Percentiles rank a stretch among this genome's conserved stretches.
Evolutionary conservation across 2,113 vertebrate species (phyloP).

Genomic region (Mesocricetus auratus): DNA sequence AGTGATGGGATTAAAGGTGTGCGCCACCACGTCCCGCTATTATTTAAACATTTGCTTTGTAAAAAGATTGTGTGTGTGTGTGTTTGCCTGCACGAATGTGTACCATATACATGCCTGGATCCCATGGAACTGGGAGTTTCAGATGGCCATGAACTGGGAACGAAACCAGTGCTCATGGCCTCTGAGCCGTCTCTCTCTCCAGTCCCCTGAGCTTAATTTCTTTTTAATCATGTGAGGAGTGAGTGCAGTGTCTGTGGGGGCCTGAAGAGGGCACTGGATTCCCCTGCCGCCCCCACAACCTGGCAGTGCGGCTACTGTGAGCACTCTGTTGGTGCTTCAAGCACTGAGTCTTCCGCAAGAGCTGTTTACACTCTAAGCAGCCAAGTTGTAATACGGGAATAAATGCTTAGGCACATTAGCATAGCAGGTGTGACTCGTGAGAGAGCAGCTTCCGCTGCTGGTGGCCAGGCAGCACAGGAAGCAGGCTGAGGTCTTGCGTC

Average conservation of each 20-base stretch:
- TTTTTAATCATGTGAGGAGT: background rate
- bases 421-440: background rate
- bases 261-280: background rate
- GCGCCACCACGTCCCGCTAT: fast-evolving
- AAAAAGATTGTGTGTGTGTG: background rate
- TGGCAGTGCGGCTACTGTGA: background rate
- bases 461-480: background rate
- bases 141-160: background rate
- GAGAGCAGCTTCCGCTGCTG: background rate
- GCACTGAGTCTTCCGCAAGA: background rate
- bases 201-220: background rate
- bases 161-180: background rate
- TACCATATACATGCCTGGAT: background rate
- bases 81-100: background rate
- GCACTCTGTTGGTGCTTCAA: too few species aligned
- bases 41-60: background rate
- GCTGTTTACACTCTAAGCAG: background rate
- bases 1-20: background rate
- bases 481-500: background rate
- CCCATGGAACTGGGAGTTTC: background rate
- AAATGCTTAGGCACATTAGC: background rate
- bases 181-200: background rate
- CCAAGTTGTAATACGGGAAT: background rate
- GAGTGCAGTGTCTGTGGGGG: background rate
- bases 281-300: background rate